Base-by-base conservation (phyloP, 2,888 invertebrate species). In the Creontiades dilutus region DNA sequence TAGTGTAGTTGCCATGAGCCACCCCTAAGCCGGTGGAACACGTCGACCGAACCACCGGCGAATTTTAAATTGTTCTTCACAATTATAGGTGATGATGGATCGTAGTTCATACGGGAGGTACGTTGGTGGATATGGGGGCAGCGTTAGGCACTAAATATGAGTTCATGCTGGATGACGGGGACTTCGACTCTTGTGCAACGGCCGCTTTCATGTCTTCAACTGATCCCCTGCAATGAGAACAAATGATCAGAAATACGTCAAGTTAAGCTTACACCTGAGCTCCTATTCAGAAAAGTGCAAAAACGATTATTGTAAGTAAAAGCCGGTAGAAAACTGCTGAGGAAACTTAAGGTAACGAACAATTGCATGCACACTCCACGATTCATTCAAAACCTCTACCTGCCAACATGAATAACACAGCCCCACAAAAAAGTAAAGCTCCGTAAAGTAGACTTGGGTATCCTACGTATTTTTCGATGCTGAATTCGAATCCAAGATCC, bases 121-220 rank as follows among this genome's bases (percentile, higher is more conserved):
- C 2, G 23, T 48, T 85, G 37, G 86, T 76, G 76, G 89, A 89
- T 93, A 96, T 95, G 78, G 97, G 97, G 93, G 96, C 96, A 93
- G 96, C 97, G 94, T 97, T 96, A 93, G 96, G 95, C 92, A 97
- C 96, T 93, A 97, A 95, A 93, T 95, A 96, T 92, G 96, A 95
- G 92, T 95, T 95, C 94, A 96, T 96, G 92, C 94, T 95, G 91
- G 95, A 94, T 90, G 92, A 91, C 91, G 93, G 82, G 91, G 90
- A 90, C 86, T 89, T 90, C 90, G 82, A 84, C 91, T 90, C 89
- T 90, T 90, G 89, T 84, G 90, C 86, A 93, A 93, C 92, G 91
- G 93, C 90, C 90, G 95, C 95, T 93, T 96, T 95, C 97, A 97
- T 97, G 92, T 97, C 96, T 92, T 96, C 96, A 92, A 95, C 95